A percentile compares a stretch with the other conserved stretches of the same genome.
Conservation (phyloP, 1,140 invertebrate species). For the Eubasilissa regina region DNA sequence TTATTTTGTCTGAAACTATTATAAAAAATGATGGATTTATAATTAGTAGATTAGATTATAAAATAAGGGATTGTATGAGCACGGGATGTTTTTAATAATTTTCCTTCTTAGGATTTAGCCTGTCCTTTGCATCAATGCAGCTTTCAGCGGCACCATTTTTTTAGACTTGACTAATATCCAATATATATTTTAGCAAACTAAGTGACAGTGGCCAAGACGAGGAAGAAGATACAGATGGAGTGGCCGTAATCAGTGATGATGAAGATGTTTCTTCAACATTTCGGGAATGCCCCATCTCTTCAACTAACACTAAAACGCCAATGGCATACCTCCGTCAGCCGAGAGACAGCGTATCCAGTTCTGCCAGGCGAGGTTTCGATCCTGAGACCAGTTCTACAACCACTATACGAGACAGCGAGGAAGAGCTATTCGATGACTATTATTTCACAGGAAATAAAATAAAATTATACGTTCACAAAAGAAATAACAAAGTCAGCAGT, state of each 20-base stretch:
- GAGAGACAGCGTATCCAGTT: not conserved
- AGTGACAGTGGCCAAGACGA: conserved; percentile 29
- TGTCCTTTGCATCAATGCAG: too few species aligned
- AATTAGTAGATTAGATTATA: too few species aligned
- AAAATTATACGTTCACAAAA: conserved; percentile 70
- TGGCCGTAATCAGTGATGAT: conserved; percentile 55
- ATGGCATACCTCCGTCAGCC: not conserved
- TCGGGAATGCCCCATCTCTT: too few species aligned
- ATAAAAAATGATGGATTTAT: too few species aligned
- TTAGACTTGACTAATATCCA: not conserved
- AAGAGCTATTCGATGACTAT: conserved; percentile 61
- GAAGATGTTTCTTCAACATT: conserved; percentile 46
- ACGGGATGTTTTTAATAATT: too few species aligned
- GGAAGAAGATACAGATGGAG: conserved; percentile 53
- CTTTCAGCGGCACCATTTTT: not conserved
- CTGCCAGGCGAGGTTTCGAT: not conserved
- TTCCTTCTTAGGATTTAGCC: too few species aligned
- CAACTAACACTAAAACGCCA: not conserved
- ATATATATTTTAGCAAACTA: conserved; percentile 9
- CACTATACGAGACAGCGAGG: conserved; percentile 59
- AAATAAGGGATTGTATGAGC: too few species aligned
- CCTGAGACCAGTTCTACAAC: conserved; percentile 55
- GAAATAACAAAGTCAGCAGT: conserved; percentile 69
- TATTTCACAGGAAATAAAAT: conserved; percentile 63
- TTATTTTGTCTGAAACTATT: too few species aligned